Conservation (phyloP, 2,113 vertebrate genomes). For the Dicrurus megarhynchus region DNA sequence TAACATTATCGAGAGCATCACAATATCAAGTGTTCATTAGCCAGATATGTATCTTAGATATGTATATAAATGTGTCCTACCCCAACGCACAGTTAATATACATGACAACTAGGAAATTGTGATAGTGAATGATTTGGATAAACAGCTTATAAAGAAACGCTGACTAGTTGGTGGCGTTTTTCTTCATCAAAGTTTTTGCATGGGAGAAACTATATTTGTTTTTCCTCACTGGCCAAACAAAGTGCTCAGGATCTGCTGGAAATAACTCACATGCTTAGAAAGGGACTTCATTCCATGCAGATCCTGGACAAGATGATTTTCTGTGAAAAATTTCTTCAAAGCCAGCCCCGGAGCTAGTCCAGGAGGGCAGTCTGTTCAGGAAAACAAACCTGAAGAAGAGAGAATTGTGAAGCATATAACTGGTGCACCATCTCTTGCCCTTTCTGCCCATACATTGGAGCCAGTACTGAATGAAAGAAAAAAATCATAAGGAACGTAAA, state of each 20-base stretch:
- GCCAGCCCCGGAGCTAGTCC: not conserved
- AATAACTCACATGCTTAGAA: not conserved
- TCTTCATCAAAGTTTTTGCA: not conserved
- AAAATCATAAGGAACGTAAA: not conserved
- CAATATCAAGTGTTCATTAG: not conserved
- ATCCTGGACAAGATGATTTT: not conserved
- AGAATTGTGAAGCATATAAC: not conserved
- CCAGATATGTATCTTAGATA: not conserved
- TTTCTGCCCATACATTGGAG: not conserved
- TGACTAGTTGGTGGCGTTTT: not conserved
- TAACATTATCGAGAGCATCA: not conserved
- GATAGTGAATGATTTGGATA: not conserved
- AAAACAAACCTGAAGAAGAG: not conserved
- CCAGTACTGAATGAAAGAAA: not conserved
- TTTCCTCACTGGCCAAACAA: not conserved
- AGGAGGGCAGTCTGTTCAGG: not conserved
- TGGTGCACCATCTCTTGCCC: not conserved
- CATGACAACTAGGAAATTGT: not conserved
- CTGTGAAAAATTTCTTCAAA: constrained; percentile 9
- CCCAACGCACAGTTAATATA: not conserved
- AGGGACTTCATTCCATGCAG: not conserved
- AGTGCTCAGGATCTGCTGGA: not conserved
- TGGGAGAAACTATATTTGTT: not conserved
- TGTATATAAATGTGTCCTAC: not conserved
- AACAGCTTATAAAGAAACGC: not conserved